These are phyloP conservation scores for Nothoprocta pentlandii DNA, from an alignment of 2,113 vertebrate genomes.

Conservation along the genomic window DNA sequence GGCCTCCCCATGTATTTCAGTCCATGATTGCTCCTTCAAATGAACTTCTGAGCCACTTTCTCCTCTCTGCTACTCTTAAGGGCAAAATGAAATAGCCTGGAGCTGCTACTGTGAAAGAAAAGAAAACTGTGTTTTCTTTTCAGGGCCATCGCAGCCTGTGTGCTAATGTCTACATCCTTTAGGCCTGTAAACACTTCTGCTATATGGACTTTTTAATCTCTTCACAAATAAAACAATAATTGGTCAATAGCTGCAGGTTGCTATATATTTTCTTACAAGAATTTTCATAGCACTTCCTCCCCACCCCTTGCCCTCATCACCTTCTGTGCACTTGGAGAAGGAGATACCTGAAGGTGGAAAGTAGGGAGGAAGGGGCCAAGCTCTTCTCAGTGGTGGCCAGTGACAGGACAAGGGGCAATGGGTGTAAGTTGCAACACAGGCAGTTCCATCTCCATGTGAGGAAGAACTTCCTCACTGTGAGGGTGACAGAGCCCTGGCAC, in stretches of 20 bases:
- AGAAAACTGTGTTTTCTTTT: conserved; percentile 24
- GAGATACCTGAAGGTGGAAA: no score
- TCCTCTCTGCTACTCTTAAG: background rate
- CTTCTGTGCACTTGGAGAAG: conserved; percentile 3
- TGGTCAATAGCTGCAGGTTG: background rate
- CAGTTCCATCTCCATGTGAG: no score
- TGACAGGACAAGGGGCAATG: no score
- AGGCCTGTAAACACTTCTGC: background rate
- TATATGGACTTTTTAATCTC: background rate
- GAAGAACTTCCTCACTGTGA: no score
- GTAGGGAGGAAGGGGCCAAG: no score
- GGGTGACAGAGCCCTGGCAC: no score
- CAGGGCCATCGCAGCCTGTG: background rate
- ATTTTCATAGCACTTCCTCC: background rate
- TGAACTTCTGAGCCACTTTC: background rate
- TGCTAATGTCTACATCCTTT: background rate
- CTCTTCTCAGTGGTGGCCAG: no score
- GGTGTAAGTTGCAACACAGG: no score
- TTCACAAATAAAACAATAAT: background rate
- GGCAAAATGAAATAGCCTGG: background rate
- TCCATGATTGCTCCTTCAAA: background rate
- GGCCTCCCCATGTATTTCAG: background rate
- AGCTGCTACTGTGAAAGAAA: background rate
- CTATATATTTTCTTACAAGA: conserved; percentile 16
- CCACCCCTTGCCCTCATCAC: background rate